Evolutionary conservation across 2,888 invertebrate species (phyloP), one percentile per base, ranked within the genome.

Genomic region (Drosophila colorata): DNA sequence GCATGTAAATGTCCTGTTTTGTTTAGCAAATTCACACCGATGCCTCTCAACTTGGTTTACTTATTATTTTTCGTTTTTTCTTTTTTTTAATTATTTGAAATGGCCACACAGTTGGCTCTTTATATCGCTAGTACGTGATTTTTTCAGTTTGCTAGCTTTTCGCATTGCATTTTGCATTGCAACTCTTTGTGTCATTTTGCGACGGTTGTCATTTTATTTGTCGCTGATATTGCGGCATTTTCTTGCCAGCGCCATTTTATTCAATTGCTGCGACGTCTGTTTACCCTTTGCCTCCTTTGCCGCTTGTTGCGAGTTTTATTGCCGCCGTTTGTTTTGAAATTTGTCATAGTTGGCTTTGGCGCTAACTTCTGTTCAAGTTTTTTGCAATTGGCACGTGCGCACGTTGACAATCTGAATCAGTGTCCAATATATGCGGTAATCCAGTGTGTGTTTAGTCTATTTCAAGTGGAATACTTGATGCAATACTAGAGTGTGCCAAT

Each of bases 11-110:
- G 47, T 48, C 23, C 49, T 61, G 44, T 35, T 63, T 53, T 69
- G 51, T 47, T 57, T 60, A 44, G 70, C 68, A 69, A 76, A 69
- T 79, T 78, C 68, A 64, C 72, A 72, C 69, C 28, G 47, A 13
- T 43, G 18, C 46, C 14, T 43, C 28, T 11, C 33, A 9, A 11
- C 11, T 28, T 33, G 28, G 44, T 18, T 40, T 41, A 4, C 16
- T 43, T 46, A 5, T n/a, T 40, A 3, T 40, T 9, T 11, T 31
- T 56, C 31, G 35, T 46, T 37, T 41, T 35, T 48, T 37, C 20
- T 41, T 13, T 41, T 35, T 47, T 69, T 57, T 68, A 66, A 73
- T 78, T 71, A 69, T 68, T 48, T 66, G n/a, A 9, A 57, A 68
- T 67, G 41, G n/a, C 44, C 46, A 38, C 20, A 46, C 16, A 23